phyloP scores from a whole-genome alignment of 2,888 invertebrate genomes.

The Drosophila greeni region DNA sequence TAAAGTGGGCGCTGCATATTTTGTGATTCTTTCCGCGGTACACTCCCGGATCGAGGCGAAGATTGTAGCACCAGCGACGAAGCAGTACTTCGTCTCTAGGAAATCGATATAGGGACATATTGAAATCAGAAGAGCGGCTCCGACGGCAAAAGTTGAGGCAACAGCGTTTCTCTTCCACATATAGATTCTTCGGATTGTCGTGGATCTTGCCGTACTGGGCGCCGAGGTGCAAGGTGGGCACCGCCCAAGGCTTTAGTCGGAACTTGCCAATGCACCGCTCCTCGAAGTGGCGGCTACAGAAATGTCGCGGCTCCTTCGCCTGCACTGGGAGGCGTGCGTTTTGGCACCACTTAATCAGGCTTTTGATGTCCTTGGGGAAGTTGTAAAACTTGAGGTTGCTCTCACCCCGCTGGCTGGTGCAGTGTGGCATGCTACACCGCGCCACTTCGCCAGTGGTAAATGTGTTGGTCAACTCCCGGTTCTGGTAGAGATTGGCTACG shows the following conservation, averaged over 20 bases:
- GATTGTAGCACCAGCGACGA: conserved; percentile 75
- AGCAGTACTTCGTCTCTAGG: conserved; percentile 72
- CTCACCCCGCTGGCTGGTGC: conserved; percentile 72
- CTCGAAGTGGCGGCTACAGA: conserved; percentile 75
- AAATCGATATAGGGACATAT: conserved; percentile 74
- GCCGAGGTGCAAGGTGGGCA: conserved; percentile 73
- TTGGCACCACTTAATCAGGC: conserved; percentile 75
- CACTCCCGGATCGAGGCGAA: conserved; percentile 71
- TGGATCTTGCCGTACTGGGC: conserved; percentile 75
- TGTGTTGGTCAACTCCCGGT: conserved; percentile 74
- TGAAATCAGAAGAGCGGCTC: conserved; percentile 75
- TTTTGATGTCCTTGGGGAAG: conserved; percentile 74
- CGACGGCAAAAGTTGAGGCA: conserved; percentile 74
- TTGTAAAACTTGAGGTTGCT: conserved; percentile 76
- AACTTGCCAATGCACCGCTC: conserved; percentile 76
- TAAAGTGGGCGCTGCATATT: conserved; percentile 76
- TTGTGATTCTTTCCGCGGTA: conserved; percentile 77
- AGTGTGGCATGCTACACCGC: conserved; percentile 76
- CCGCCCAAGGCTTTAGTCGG: conserved; percentile 75
- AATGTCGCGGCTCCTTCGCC: conserved; percentile 73
- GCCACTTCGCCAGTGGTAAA: conserved; percentile 75
- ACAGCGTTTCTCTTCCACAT: conserved; percentile 75
- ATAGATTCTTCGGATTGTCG: conserved; percentile 73
- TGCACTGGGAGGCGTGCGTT: conserved; percentile 75
- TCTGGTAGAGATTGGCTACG: conserved; percentile 76